A percentile compares a stretch with the other conserved stretches of the same genome.
Evolutionary conservation across 1,140 invertebrate genomes (phyloP).

Genomic region (Dreissena rostriformis): DNA sequence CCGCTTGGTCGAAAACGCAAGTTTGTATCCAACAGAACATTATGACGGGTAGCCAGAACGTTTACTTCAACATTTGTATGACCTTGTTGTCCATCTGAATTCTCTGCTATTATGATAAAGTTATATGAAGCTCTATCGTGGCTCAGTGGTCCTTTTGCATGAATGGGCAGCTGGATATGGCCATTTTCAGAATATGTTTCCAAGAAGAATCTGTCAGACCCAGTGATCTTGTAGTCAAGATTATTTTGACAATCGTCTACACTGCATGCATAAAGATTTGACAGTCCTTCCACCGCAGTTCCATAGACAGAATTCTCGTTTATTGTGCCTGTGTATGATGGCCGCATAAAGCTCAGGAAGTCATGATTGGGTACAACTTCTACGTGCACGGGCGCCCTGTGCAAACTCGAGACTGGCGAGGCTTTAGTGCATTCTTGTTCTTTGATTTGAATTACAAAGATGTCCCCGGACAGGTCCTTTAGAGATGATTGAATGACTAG

Average conservation of each 20-base stretch:
- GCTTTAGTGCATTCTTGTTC: not conserved
- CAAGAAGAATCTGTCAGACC: conserved; percentile 27
- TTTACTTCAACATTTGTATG: conserved; percentile 14
- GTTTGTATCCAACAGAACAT: not conserved
- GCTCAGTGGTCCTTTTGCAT: not conserved
- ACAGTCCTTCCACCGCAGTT: conserved; percentile 27
- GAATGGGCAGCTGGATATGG: conserved; percentile 30
- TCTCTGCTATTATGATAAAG: conserved; percentile 34
- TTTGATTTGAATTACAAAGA: conserved; percentile 22
- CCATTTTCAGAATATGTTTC: conserved; percentile 14
- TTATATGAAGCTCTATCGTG: not conserved
- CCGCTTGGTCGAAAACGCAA: not conserved
- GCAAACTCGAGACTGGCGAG: not conserved
- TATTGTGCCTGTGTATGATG: conserved; percentile 7
- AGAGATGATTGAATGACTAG: conserved; percentile 19
- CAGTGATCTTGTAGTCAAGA: conserved; percentile 31
- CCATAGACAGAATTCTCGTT: not conserved
- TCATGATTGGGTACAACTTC: conserved; percentile 1
- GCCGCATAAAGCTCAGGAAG: conserved; percentile 1
- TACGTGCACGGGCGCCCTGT: not conserved
- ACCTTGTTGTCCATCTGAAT: conserved; percentile 2
- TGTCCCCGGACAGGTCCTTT: conserved; percentile 9
- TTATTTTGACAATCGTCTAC: not conserved
- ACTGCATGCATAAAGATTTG: conserved; percentile 26
- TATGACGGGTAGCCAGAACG: not conserved